phyloP scores from a whole-genome alignment of 92 coral and sea anemone genomes.

The Palythoa heliodiscus region DNA sequence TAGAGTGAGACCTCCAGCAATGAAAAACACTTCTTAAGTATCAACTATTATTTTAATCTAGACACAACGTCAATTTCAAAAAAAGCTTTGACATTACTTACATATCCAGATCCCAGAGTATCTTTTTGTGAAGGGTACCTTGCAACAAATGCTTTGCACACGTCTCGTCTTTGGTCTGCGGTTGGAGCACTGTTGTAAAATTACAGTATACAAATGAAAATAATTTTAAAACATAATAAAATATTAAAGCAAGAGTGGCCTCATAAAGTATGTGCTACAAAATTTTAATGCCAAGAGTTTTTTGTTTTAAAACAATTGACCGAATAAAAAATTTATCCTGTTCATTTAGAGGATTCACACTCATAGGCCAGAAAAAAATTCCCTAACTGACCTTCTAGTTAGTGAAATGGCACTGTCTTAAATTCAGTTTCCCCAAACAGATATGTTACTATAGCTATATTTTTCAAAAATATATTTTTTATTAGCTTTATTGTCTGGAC shows the following conservation, averaged over 20 bases:
- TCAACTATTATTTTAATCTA: background rate
- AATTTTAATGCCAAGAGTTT: background rate
- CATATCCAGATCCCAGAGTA: slow-evolving; percentile 7
- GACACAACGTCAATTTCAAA: background rate
- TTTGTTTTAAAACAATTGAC: too few relatives aligned
- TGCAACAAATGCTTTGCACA: background rate
- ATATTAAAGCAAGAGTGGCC: background rate
- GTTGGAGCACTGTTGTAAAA: slow-evolving; percentile 3
- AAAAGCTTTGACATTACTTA: background rate
- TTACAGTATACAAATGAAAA: background rate
- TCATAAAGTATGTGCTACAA: background rate
- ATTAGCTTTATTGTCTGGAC: too few relatives aligned
- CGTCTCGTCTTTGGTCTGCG: background rate
- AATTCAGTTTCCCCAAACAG: too few relatives aligned
- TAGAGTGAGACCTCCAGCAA: background rate
- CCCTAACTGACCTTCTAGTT: too few relatives aligned
- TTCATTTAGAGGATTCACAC: too few relatives aligned
- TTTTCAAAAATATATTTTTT: too few relatives aligned
- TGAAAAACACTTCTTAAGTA: background rate
- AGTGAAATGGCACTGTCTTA: too few relatives aligned
- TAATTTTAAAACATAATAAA: background rate
- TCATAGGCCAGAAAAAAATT: too few relatives aligned
- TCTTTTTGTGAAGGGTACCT: background rate
- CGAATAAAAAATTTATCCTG: too few relatives aligned
- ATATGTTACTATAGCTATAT: too few relatives aligned